Percentiles rank a stretch among this genome's conserved stretches.
Conservation (phyloP, 2,113 vertebrate species). For the Daphoenositta chrysoptera region DNA sequence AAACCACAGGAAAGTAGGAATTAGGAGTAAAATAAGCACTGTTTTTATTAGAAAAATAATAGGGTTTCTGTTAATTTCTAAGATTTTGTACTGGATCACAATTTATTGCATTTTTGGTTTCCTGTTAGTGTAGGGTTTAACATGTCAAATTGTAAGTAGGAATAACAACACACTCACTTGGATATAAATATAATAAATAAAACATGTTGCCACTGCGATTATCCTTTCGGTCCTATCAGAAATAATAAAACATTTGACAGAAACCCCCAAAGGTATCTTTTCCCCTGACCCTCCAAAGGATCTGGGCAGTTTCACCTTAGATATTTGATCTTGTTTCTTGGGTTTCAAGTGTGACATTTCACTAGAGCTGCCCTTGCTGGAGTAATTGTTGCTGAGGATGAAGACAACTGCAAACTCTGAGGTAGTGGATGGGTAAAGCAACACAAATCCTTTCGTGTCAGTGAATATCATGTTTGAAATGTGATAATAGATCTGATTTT, state of each 20-base stretch:
- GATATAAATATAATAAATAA: background rate
- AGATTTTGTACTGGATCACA: background rate
- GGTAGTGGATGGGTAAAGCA: background rate
- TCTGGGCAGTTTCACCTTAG: background rate
- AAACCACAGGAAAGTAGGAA: background rate
- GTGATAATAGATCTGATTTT: constrained; percentile 38
- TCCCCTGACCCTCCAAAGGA: background rate
- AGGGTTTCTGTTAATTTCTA: background rate
- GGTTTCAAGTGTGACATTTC: constrained; percentile 63
- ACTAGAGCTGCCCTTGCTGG: constrained; percentile 45
- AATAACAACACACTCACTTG: background rate
- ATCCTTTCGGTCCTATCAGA: background rate
- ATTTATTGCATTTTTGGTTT: background rate
- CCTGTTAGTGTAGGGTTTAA: background rate
- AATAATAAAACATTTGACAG: background rate
- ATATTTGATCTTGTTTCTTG: constrained; percentile 44
- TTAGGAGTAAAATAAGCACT: background rate
- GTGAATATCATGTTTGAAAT: constrained; percentile 23
- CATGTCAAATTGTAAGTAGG: background rate
- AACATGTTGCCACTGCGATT: background rate
- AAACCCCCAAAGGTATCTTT: background rate
- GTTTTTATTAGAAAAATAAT: background rate
- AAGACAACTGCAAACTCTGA: constrained; percentile 32
- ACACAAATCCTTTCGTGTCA: constrained; percentile 23
- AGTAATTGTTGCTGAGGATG: constrained; percentile 55